Evolutionary conservation across 2,113 vertebrate genomes (phyloP).

Genomic region (Nannobrachium achirus): DNA sequence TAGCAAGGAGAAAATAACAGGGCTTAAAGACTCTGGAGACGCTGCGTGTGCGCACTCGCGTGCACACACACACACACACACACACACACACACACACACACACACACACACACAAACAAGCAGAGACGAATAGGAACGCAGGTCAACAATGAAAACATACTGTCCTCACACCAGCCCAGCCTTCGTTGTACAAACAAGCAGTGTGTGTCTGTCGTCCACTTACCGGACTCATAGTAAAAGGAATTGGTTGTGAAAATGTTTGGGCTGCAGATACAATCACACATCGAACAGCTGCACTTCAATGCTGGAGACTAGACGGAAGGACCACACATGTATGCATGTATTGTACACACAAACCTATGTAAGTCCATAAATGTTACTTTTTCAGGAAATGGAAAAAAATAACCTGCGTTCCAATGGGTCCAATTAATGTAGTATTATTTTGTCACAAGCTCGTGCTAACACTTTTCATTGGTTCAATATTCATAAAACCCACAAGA

Average conservation of each 20-base stretch:
- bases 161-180: not conserved
- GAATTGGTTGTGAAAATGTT: constrained; percentile 18
- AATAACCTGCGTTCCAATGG: too few relatives aligned
- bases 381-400: too few relatives aligned
- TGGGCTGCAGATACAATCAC: constrained; percentile 9
- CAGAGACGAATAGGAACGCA: too few relatives aligned
- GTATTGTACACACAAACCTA: too few relatives aligned
- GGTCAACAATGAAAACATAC: not conserved
- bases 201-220: not conserved
- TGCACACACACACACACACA: constrained; percentile 10
- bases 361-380: too few relatives aligned
- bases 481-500: too few relatives aligned
- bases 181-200: not conserved
- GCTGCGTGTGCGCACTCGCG: not conserved
- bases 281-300: not conserved
- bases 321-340: too few relatives aligned
- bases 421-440: too few relatives aligned
- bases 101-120: not conserved
- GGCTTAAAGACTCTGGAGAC: constrained; percentile 9
- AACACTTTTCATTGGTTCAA: too few relatives aligned
- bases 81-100: constrained; percentile 4
- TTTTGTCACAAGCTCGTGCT: too few relatives aligned
- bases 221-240: not conserved
- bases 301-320: not conserved
- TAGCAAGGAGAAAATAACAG: constrained; percentile 25